Evolutionary conservation across 2,797 vertebrate species (phyloP).

Genomic region (Gymnopithys bicolor): DNA sequence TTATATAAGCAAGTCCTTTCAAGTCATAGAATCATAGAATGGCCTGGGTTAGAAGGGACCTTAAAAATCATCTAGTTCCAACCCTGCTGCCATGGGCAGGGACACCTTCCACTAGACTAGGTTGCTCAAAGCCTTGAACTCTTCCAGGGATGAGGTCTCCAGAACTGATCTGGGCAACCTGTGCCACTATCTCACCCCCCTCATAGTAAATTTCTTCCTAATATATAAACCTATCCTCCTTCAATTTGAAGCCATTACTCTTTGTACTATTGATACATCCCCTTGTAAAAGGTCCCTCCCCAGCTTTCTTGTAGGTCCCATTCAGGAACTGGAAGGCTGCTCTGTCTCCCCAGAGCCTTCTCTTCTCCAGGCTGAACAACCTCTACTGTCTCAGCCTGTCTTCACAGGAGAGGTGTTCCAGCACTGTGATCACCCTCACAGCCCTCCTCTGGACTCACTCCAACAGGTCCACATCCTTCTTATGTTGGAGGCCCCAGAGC

Average conservation of each 20-base stretch:
- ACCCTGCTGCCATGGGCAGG: not conserved
- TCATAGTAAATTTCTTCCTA: not conserved
- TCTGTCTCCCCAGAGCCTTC: not conserved
- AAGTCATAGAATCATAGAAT: not conserved
- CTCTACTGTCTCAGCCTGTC: not conserved
- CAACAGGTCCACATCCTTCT: not conserved
- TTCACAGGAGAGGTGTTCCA: not conserved
- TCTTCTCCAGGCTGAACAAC: not conserved
- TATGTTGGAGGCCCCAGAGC: not conserved
- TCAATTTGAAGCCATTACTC: not conserved
- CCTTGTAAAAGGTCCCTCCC: not conserved
- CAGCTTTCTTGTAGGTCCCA: not conserved
- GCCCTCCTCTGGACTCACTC: fast-evolving
- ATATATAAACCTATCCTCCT: not conserved
- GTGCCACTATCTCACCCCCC: not conserved
- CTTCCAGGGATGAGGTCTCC: not conserved
- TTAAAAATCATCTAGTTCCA: not conserved
- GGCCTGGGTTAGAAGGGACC: not conserved
- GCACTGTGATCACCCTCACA: not conserved
- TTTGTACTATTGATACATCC: not conserved
- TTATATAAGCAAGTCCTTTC: not conserved
- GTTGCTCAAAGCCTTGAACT: not conserved
- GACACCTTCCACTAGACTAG: not conserved
- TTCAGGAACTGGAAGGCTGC: not conserved
- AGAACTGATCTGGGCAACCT: not conserved